A percentile compares a stretch with the other conserved stretches of the same genome.
These are phyloP conservation scores for Pseudolaguvia tuberculata DNA, from an alignment of 2,113 vertebrate species.

Conservation along the genomic window DNA sequence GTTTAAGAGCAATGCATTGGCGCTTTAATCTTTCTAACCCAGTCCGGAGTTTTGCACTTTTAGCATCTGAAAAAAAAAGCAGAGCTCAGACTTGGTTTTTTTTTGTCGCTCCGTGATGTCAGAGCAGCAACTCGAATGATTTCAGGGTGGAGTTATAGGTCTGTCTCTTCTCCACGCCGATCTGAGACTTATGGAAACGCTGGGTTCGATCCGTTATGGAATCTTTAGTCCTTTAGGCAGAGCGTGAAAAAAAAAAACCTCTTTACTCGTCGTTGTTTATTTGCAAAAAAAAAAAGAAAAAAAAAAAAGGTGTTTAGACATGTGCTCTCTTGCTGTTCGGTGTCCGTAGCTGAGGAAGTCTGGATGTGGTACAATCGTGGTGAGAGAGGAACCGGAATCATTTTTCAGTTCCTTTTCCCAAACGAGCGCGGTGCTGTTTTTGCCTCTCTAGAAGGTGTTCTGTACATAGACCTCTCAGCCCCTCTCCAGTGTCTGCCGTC, in stretches of 20 bases:
- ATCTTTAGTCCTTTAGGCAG: not conserved
- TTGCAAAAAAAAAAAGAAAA: slow-evolving; percentile 44
- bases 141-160: not conserved
- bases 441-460: slow-evolving; percentile 62
- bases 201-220: slow-evolving; percentile 48
- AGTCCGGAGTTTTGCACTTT: too few species aligned
- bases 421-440: slow-evolving; percentile 52
- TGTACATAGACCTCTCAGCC: slow-evolving; percentile 72
- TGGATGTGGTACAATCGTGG: slow-evolving; percentile 60
- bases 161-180: not conserved
- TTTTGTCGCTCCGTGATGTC: not conserved
- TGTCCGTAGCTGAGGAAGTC: slow-evolving; percentile 68
- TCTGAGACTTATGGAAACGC: slow-evolving; percentile 43
- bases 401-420: slow-evolving; percentile 44
- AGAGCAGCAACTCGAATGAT: not conserved
- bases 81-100: not conserved
- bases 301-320: slow-evolving; percentile 62
- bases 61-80: too few species aligned
- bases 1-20: not conserved
- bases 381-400: slow-evolving; percentile 53
- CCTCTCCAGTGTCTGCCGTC: slow-evolving; percentile 56
- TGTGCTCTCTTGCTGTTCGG: slow-evolving; percentile 72
- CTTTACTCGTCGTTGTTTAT: slow-evolving; percentile 50
- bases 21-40: not conserved
- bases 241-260: slow-evolving; percentile 26